These are phyloP conservation scores for Hirundo rustica DNA, from an alignment of 2,797 vertebrate genomes.

Conservation along the genomic window DNA sequence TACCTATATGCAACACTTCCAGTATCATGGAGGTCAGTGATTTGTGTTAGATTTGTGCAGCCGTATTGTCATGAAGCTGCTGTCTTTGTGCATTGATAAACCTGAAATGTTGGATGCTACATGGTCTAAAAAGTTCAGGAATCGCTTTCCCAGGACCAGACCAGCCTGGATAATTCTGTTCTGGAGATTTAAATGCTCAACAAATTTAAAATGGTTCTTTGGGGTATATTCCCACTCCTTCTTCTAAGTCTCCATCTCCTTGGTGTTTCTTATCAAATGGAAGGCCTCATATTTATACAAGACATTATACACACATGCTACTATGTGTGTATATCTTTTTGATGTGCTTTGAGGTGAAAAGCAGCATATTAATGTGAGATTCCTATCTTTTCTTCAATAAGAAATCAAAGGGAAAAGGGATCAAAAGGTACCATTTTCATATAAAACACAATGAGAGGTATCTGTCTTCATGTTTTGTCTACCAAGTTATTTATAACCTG, in stretches of 20 bases:
- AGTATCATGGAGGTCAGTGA: background rate
- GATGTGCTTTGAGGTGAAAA: conserved; percentile 14
- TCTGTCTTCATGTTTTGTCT: background rate
- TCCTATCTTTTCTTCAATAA: conserved; percentile 18
- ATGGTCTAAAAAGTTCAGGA: background rate
- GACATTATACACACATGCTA: background rate
- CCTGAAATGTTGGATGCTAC: background rate
- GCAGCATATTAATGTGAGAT: conserved; percentile 21
- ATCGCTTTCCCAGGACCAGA: background rate
- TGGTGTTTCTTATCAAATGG: background rate
- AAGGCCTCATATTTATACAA: background rate
- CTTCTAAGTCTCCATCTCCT: background rate
- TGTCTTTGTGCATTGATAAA: background rate
- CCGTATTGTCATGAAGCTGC: background rate
- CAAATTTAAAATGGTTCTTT: background rate
- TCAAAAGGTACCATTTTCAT: conserved; percentile 15
- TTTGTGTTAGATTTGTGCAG: background rate
- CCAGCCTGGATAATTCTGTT: background rate
- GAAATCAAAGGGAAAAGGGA: conserved; percentile 23
- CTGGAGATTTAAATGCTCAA: background rate
- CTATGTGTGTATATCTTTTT: background rate
- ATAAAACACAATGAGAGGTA: background rate
- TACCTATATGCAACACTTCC: background rate
- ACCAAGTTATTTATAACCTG: conserved; percentile 37
- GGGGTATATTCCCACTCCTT: accelerated